Evolutionary conservation across 2,113 vertebrate species (phyloP).

Genomic region (Notechis scutatus): DNA sequence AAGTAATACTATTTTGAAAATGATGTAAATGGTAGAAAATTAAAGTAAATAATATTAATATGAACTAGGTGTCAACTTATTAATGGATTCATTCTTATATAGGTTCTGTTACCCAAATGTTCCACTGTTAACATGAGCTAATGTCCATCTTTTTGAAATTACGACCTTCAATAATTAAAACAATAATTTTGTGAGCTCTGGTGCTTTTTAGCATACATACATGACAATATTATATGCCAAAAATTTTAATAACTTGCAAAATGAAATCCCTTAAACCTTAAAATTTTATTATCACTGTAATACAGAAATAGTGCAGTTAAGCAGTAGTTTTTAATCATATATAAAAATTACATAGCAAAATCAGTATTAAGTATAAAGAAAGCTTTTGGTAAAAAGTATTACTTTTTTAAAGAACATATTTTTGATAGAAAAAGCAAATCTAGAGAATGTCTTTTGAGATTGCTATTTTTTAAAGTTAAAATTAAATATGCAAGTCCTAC

Average conservation of each 20-base stretch:
- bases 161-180: neutral
- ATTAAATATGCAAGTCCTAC: neutral
- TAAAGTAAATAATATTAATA: neutral
- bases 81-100: neutral
- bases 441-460: neutral
- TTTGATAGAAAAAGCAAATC: constrained; percentile 1
- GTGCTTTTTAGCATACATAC: neutral
- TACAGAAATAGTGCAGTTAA: neutral
- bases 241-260: neutral
- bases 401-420: neutral
- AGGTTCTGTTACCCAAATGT: neutral
- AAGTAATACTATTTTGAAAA: neutral
- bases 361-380: neutral
- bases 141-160: neutral
- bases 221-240: neutral
- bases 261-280: neutral
- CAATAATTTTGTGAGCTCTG: neutral
- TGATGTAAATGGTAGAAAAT: neutral
- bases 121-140: neutral
- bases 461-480: neutral
- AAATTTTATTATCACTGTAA: neutral
- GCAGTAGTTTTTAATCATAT: neutral
- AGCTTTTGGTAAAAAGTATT: neutral
- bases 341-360: neutral
- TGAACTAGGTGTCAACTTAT: neutral